phyloP scores from a whole-genome alignment of 2,888 invertebrate genomes.

The Antitype chi region DNA sequence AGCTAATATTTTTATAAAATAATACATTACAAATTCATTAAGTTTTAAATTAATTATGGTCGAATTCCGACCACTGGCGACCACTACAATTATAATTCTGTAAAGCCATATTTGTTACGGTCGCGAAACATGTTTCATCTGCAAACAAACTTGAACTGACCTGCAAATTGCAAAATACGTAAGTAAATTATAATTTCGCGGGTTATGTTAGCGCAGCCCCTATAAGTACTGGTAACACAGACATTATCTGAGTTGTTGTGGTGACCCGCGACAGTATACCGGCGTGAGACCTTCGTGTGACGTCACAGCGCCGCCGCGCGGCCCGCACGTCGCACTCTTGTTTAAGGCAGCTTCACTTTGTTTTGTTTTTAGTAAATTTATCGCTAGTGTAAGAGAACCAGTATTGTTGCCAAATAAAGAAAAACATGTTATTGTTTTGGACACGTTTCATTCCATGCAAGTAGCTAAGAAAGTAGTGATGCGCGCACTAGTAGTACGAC shows the following conservation, averaged over 20 bases:
- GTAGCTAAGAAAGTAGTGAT: neutral
- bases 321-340: accelerated
- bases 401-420: neutral
- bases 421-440: neutral
- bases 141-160: too few species aligned
- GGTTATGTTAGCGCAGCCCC: too few species aligned
- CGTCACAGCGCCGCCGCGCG: constrained; percentile 20
- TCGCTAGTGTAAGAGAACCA: neutral
- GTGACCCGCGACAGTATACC: constrained; percentile 2
- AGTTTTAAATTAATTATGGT: too few species aligned
- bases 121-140: too few species aligned
- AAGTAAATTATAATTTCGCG: too few species aligned
- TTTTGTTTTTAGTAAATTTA: neutral
- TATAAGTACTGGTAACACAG: neutral
- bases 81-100: too few species aligned
- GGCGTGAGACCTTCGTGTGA: constrained; percentile 52
- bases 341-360: neutral
- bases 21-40: too few species aligned
- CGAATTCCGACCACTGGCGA: too few species aligned
- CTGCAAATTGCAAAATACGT: too few species aligned
- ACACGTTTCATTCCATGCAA: constrained; percentile 5
- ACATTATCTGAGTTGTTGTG: neutral
- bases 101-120: too few species aligned
- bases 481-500: neutral
- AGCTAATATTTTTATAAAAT: too few species aligned